Percentiles rank a stretch among this genome's conserved stretches.
Conservation (phyloP, 2,113 vertebrate species). For the Prinia subflava region DNA sequence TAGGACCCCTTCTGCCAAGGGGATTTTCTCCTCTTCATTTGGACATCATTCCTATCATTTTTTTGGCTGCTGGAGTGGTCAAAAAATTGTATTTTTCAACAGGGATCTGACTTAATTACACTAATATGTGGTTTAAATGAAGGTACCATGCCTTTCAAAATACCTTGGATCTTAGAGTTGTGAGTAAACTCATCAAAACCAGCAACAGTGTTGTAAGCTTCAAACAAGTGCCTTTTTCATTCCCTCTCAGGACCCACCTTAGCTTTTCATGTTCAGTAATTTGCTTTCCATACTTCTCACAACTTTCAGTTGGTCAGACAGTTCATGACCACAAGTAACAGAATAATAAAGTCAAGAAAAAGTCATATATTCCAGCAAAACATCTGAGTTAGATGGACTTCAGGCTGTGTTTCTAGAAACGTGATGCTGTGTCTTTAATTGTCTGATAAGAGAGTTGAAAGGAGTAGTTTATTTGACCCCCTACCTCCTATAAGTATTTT, state of each 20-base stretch:
- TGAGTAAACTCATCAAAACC: neutral
- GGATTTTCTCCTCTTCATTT: neutral
- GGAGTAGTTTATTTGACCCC: neutral
- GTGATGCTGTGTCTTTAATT: neutral
- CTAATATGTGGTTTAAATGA: neutral
- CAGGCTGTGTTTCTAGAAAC: neutral
- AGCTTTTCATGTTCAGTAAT: neutral
- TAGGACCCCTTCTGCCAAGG: neutral
- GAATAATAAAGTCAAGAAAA: neutral
- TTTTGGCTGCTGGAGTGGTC: neutral
- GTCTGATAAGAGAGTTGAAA: neutral
- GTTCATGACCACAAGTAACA: neutral
- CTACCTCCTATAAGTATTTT: neutral
- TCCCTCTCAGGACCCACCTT: neutral
- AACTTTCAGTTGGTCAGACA: neutral
- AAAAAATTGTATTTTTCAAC: neutral
- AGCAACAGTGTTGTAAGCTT: neutral
- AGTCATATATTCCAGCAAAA: neutral
- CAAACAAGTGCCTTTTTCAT: neutral
- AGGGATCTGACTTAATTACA: neutral
- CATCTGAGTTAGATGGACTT: neutral
- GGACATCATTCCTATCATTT: neutral
- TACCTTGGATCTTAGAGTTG: neutral
- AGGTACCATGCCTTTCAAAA: neutral
- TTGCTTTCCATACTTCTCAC: neutral